Evolutionary conservation across 2,888 invertebrate species (phyloP), one percentile per base, ranked within the genome.

Genomic region (Bugula neritina): DNA sequence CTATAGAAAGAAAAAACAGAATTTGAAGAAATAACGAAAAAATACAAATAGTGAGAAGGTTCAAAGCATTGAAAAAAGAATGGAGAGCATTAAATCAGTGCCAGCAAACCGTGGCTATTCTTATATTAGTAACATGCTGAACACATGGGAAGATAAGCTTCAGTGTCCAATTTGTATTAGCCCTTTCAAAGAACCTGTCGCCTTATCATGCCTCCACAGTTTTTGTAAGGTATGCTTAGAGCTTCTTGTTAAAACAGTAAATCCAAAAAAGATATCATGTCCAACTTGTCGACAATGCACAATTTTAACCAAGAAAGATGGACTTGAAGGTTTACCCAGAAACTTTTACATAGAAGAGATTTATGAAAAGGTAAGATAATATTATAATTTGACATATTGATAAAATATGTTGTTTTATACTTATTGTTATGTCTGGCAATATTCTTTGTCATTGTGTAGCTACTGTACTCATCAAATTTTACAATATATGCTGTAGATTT

Each of bases 151-250:
- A 34, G 63, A 63, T 63, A 63, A 27, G 13, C 34, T 63, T 5
- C 63, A 63, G 27, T 63, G 63, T 34, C 31, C 63, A 10, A 63
- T 63, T 29, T 63, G 63, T n/a, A 63, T 63, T 34, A 27, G 63
- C 10, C 63, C 63, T 13, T 63, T 31, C 63, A 25, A 63, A n/a
- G 34, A 63, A 2, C 63, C 63, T 29, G 63, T 63, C 13, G 63
- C 63, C 2, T n/a, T 63, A 2, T 25, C 21, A 10, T 63, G 63
- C n/a, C 63, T 63, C 31, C 63, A 63, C 63, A 63, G 63, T 31
- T 63, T 63, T 31, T 63, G 63, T 31, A 25, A 63, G 31, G 21
- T 13, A 31, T 63, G 63, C 63, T 31, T 63, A 63, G 31, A 31
- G 27, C 31, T 63, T 5, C 21, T 63, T 10, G 27, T 63, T 10